Evolutionary conservation across 1,140 invertebrate genomes (phyloP).

Genomic region (Frieseomelitta varia): DNA sequence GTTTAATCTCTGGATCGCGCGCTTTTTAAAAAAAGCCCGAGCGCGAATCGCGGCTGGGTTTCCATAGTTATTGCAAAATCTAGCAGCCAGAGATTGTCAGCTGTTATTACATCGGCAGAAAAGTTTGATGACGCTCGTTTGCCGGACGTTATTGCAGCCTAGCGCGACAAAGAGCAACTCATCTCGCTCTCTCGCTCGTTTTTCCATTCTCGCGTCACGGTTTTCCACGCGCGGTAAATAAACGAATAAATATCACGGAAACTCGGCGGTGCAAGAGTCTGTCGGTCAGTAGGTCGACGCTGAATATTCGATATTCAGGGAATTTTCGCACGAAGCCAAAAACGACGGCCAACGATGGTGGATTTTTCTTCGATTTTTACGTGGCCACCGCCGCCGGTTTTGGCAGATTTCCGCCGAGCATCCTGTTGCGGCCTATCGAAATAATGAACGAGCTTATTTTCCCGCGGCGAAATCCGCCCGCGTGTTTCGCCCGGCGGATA

Average conservation of each 20-base stretch:
- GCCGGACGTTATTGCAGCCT: constrained; percentile 40
- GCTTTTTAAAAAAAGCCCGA: neutral
- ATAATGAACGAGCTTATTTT: constrained; percentile 35
- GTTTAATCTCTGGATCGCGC: constrained; percentile 5
- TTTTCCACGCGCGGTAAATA: constrained; percentile 18
- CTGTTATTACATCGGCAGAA: constrained; percentile 47
- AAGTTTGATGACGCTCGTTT: constrained; percentile 49
- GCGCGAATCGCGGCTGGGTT: neutral
- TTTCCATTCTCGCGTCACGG: neutral
- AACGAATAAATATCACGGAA: constrained; percentile 35
- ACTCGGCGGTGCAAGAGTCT: neutral
- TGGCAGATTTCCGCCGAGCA: constrained; percentile 15
- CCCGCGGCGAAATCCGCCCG: neutral
- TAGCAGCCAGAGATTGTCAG: constrained; percentile 23
- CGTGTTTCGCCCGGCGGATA: neutral
- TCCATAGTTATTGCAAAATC: constrained; percentile 40
- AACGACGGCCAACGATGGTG: too few species aligned
- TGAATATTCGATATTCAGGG: constrained; percentile 15
- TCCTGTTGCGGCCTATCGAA: constrained; percentile 14
- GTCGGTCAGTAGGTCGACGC: constrained; percentile 18
- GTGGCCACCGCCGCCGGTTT: neutral
- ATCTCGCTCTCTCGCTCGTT: too few species aligned
- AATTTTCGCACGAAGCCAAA: neutral
- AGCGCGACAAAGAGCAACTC: neutral
- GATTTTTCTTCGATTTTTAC: constrained; percentile 6